Percentiles rank a stretch among this genome's conserved stretches.
These are phyloP conservation scores for Blennius ocellaris DNA, from an alignment of 2,113 vertebrate species.

Conservation along the genomic window DNA sequence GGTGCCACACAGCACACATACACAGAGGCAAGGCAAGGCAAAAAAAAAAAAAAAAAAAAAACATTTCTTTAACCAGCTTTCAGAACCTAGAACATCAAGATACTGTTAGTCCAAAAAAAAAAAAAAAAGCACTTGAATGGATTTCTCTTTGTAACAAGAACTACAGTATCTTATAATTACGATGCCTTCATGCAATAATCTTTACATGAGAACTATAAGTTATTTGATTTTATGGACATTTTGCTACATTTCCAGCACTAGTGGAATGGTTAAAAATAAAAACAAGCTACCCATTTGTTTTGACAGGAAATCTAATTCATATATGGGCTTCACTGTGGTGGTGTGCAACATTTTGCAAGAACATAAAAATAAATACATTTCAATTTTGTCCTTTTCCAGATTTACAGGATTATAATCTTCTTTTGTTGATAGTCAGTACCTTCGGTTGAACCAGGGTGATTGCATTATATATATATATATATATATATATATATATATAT, in stretches of 20 bases:
- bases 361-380: slow-evolving; percentile 68
- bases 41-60: slow-evolving; percentile 6
- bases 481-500: too few relatives aligned
- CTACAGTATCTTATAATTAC: slow-evolving; percentile 30
- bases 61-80: slow-evolving; percentile 42
- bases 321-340: slow-evolving; percentile 26
- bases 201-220: slow-evolving; percentile 28
- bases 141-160: slow-evolving; percentile 43
- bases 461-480: slow-evolving; percentile 19
- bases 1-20: slow-evolving; percentile 55
- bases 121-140: slow-evolving; percentile 39
- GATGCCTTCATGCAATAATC: slow-evolving; percentile 60
- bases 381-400: slow-evolving; percentile 42
- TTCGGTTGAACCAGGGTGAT: slow-evolving; percentile 38
- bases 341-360: slow-evolving; percentile 75
- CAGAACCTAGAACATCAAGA: slow-evolving; percentile 43
- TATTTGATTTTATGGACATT: slow-evolving; percentile 17
- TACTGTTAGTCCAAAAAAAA: slow-evolving; percentile 10
- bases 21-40: slow-evolving; percentile 42
- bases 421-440: slow-evolving; percentile 68
- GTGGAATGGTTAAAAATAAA: slow-evolving; percentile 73
- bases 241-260: slow-evolving; percentile 36
- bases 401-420: slow-evolving; percentile 34
- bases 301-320: slow-evolving; percentile 21
- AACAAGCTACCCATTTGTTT: slow-evolving; percentile 32